These are phyloP conservation scores for Astatoreochromis straeleni DNA, from an alignment of 2,113 vertebrate species.

Conservation along the genomic window DNA sequence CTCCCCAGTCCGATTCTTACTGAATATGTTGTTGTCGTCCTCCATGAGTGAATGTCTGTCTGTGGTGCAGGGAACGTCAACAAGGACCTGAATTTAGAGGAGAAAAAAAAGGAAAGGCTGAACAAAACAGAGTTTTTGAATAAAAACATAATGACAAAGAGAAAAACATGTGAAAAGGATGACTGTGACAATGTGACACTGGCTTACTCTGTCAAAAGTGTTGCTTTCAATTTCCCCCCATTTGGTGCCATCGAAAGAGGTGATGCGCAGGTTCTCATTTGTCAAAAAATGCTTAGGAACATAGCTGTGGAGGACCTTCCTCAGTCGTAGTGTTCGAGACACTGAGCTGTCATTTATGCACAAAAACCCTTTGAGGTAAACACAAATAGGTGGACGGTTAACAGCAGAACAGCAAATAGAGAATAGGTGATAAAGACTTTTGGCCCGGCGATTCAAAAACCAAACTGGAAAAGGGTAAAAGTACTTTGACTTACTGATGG, in stretches of 20 bases:
- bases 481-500: slow-evolving; percentile 71
- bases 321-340: slow-evolving; percentile 78
- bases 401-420: not conserved
- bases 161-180: not conserved
- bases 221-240: slow-evolving; percentile 76
- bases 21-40: slow-evolving; percentile 92
- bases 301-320: slow-evolving; percentile 76
- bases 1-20: slow-evolving; percentile 75
- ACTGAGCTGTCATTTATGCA: slow-evolving; percentile 81
- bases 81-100: slow-evolving; percentile 78
- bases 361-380: slow-evolving; percentile 69
- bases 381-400: accelerated
- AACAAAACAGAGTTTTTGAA: not conserved
- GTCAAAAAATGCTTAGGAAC: slow-evolving; percentile 71
- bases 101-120: accelerated
- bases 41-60: slow-evolving; percentile 88
- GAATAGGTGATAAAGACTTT: not conserved
- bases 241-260: slow-evolving; percentile 78
- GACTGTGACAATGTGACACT: not conserved
- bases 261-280: slow-evolving; percentile 69
- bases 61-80: slow-evolving; percentile 93
- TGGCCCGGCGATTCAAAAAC: accelerated
- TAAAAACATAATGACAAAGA: not conserved
- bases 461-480: not conserved
- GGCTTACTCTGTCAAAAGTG: slow-evolving; percentile 83